Conservation (phyloP, 2,113 vertebrate species). For the Trochalopteron elliotii region DNA sequence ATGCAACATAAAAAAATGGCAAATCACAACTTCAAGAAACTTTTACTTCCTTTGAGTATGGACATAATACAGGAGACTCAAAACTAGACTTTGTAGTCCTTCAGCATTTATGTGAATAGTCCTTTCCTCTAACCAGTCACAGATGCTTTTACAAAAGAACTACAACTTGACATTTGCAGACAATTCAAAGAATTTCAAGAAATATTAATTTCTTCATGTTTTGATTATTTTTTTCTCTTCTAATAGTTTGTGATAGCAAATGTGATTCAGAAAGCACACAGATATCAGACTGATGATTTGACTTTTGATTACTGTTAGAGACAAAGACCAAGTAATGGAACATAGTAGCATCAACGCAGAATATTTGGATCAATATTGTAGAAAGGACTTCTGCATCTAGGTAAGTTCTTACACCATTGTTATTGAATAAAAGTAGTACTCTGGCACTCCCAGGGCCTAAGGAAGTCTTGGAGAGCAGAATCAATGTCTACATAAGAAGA, state of each 20-base stretch:
- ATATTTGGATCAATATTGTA: neutral
- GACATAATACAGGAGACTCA: neutral
- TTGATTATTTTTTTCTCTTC: neutral
- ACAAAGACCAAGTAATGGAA: neutral
- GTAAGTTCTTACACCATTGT: neutral
- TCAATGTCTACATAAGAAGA: neutral
- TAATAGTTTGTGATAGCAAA: neutral
- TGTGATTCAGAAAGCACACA: neutral
- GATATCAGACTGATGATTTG: neutral
- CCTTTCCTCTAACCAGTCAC: neutral
- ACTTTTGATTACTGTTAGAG: neutral
- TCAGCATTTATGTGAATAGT: neutral
- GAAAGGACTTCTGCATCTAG: neutral
- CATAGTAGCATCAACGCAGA: neutral
- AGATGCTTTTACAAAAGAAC: neutral
- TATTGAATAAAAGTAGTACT: neutral
- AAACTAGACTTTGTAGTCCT: neutral
- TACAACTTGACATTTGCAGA: neutral
- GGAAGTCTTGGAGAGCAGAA: neutral
- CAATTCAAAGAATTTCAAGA: neutral
- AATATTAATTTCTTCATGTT: neutral
- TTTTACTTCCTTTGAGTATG: neutral
- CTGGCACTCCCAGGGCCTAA: neutral
- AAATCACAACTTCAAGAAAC: neutral
- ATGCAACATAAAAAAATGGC: neutral